Percentiles rank a stretch among this genome's conserved stretches.
These are phyloP conservation scores for Oreochromis mossambicus DNA, from an alignment of 2,797 vertebrate genomes.

Conservation along the genomic window DNA sequence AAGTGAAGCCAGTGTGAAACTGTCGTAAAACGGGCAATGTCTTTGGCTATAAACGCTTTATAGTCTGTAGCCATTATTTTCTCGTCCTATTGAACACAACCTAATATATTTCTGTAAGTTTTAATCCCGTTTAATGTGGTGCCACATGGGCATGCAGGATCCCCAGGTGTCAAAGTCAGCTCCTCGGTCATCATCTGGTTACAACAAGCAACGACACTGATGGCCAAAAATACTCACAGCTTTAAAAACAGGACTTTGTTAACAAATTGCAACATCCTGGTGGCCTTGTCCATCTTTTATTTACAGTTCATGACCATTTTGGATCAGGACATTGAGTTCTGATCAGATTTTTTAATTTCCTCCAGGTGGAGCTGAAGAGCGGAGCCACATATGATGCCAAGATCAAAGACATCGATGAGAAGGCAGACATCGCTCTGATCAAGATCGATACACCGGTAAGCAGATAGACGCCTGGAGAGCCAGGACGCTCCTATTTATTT, in stretches of 20 bases:
- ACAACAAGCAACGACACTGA: not conserved
- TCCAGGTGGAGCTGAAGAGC: conserved; percentile 88
- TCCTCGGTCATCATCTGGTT: not conserved
- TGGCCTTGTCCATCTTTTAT: not conserved
- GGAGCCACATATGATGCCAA: conserved; percentile 89
- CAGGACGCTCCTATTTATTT: rapidly evolving
- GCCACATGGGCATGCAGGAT: too few species aligned
- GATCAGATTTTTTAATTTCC: not conserved
- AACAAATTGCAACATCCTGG: not conserved
- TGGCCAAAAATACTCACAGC: not conserved
- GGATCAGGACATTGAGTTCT: not conserved
- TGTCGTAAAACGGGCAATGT: rapidly evolving
- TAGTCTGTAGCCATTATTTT: too few species aligned
- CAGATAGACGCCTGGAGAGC: rapidly evolving
- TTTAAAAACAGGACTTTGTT: not conserved
- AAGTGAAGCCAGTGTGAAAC: not conserved
- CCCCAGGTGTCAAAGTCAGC: not conserved
- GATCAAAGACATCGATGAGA: conserved; percentile 94
- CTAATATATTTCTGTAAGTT: not conserved
- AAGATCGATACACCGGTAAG: conserved; percentile 90
- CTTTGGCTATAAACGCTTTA: not conserved
- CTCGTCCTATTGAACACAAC: not conserved
- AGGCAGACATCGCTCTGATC: conserved; percentile 94
- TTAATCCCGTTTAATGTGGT: not conserved
- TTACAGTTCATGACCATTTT: not conserved